Percentiles rank a stretch among this genome's conserved stretches.
phyloP scores from a whole-genome alignment of 2,888 invertebrate species.

The Lottia scabra region DNA sequence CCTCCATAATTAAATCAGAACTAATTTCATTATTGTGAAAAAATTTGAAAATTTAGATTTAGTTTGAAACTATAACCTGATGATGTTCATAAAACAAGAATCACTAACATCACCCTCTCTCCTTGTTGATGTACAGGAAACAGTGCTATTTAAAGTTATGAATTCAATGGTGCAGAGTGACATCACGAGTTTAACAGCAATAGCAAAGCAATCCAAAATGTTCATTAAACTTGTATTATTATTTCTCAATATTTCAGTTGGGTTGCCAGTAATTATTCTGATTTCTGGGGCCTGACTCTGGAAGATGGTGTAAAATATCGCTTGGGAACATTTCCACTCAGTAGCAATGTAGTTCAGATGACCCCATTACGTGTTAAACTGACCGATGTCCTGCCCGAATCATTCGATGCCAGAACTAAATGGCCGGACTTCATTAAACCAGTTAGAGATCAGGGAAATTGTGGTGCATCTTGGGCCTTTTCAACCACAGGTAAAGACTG shows the following conservation, averaged over 20 bases:
- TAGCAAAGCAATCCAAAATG: too few relatives aligned
- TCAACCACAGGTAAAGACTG: conserved; percentile 76
- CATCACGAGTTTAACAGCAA: too few relatives aligned
- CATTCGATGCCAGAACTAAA: conserved; percentile 81
- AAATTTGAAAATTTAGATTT: too few relatives aligned
- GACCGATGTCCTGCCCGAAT: conserved; percentile 71
- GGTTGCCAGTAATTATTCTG: conserved; percentile 83
- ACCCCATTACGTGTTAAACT: conserved; percentile 48
- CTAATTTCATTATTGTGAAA: too few relatives aligned
- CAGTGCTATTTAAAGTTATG: too few relatives aligned
- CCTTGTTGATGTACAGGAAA: too few relatives aligned
- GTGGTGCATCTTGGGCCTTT: conserved; percentile 94
- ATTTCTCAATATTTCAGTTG: conserved; percentile 74
- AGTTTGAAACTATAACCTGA: too few relatives aligned
- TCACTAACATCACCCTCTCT: too few relatives aligned
- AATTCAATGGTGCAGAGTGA: too few relatives aligned
- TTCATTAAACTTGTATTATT: too few relatives aligned
- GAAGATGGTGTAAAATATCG: conserved; percentile 83
- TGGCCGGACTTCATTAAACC: conserved; percentile 83
- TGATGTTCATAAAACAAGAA: too few relatives aligned
- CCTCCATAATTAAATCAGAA: too few relatives aligned
- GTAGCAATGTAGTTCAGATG: conserved; percentile 67
- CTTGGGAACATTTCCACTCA: conserved; percentile 78
- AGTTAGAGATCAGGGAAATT: conserved; percentile 76
- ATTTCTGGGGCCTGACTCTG: conserved; percentile 86